These are phyloP conservation scores for Brachypalpus laphriformis DNA, from an alignment of 2,888 invertebrate species.

Conservation along the genomic window DNA sequence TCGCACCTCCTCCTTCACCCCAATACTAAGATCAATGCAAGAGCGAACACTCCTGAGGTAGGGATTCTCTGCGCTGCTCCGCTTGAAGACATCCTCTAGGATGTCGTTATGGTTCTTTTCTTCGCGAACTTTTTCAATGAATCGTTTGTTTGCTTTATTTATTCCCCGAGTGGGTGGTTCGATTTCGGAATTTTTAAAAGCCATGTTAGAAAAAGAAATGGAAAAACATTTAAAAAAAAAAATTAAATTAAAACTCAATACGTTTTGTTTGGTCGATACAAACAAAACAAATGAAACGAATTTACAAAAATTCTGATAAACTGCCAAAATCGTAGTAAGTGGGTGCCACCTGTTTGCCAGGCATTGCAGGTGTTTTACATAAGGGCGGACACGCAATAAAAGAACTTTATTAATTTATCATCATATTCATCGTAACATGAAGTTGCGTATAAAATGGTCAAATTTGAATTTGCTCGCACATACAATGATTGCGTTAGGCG, in stretches of 20 bases:
- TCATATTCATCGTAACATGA: too few species aligned
- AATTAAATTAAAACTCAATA: neutral
- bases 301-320: neutral
- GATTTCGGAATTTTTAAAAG: neutral
- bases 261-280: constrained; percentile 38
- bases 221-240: neutral
- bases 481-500: too few species aligned
- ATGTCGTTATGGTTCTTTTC: neutral
- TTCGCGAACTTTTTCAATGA: constrained; percentile 35
- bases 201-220: neutral
- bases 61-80: constrained; percentile 52
- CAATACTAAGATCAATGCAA: constrained; percentile 18
- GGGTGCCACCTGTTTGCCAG: neutral
- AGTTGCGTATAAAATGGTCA: too few species aligned
- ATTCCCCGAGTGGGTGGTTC: neutral
- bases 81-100: constrained; percentile 31
- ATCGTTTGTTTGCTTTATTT: neutral
- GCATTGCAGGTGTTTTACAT: neutral
- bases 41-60: neutral
- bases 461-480: too few species aligned
- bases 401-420: too few species aligned
- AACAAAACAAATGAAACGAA: neutral
- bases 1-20: constrained; percentile 19
- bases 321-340: neutral
- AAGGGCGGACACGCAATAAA: neutral